Base-by-base conservation (phyloP, 2,797 vertebrate genomes). In the Hydrocynus forskahlii region DNA sequence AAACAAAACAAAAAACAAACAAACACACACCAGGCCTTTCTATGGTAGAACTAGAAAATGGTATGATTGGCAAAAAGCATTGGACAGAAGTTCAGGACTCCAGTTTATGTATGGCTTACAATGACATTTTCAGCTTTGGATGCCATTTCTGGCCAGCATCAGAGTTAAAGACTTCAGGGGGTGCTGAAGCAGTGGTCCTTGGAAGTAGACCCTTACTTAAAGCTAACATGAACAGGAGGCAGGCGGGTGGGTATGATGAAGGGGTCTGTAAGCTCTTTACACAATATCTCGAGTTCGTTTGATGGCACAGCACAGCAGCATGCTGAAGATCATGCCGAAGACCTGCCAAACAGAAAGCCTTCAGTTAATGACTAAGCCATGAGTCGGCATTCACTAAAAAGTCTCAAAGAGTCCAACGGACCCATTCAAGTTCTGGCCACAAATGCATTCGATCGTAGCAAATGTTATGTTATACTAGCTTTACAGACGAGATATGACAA, bases 251-350 rank as follows among this genome's bases (percentile, higher is more conserved):
- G 29, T 50, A 68, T 57, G 1, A 59, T n/a, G 52, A 6, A 8
- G 19, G 19, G 45, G 48, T 35, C 9, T 6, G 64, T 19, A 3
- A 19, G 40, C 14, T 82, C 87, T 23, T 80, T 80, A 98, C 83
- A 98, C 95, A 88, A 95, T 95, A 88, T 97, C 96, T 29, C 96
- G 90, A 88, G 92, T 97, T 86, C 88, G 94, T 88, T 95, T 96
- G 81, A 98, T 96, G 72, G 96, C 96, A 35, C 97, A 99, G 90
- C 96, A 97, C 76, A 98, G 94, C 85, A 99, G 86, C 96, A 98
- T 97, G 87, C 97, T 99, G 95, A 97, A 97, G 92, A 99, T 96
- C 98, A 99, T 98, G 25, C 98, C 97, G 0, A 99, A 96, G 82
- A 99, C 93, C 98, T 99, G 93, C 0, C 88, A 81, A 82, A 8